Evolutionary conservation across 2,888 invertebrate species (phyloP), one percentile per base, ranked within the genome.

Genomic region (Rosalia funebris): DNA sequence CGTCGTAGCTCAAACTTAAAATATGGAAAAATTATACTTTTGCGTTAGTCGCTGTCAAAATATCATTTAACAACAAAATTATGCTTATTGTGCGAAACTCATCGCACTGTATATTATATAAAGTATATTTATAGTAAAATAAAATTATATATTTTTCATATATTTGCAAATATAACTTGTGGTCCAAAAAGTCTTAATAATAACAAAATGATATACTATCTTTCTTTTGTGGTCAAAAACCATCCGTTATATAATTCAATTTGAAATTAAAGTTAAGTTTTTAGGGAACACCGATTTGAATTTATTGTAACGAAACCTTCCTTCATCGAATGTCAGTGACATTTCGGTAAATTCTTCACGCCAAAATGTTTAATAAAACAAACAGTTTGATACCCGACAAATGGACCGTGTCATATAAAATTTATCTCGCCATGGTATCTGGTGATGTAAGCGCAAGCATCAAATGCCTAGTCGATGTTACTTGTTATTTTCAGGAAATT

Each of bases 351-450:
- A 16, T 25, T 12, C 44, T 44, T 44, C 44, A 44, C 25, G 44
- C 44, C 25, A 10, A 14, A 44, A 14, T 25, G 25, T 44, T 44
- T 44, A 44, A 44, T 44, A 44, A 44, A 44, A 44, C 25, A 44
- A 44, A 44, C 25, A 44, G 20, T 44, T 12, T 25, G 44, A 25
- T 25, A 12, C 10, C 44, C 14, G 25, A 25, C 20, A 44, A 44
- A 19, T 44, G 44, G 44, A 44, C 44, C 44, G 44, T 25, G 4
- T 44, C 44, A 25, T 42, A 42, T 44, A 20, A 12, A 44, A 20
- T 19, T 44, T 44, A 44, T 44, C 4, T 10, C 2, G 25, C 25
- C 9, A n/a, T n/a, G 5, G 34, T 34, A n/a, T 34, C 34, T 34
- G 34, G 25, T 25, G 25, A 10, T 34, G 10, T 2, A 34, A 34